Evolutionary conservation across 2,888 invertebrate species (phyloP).

Genomic region (Leptinotarsa haldemani): DNA sequence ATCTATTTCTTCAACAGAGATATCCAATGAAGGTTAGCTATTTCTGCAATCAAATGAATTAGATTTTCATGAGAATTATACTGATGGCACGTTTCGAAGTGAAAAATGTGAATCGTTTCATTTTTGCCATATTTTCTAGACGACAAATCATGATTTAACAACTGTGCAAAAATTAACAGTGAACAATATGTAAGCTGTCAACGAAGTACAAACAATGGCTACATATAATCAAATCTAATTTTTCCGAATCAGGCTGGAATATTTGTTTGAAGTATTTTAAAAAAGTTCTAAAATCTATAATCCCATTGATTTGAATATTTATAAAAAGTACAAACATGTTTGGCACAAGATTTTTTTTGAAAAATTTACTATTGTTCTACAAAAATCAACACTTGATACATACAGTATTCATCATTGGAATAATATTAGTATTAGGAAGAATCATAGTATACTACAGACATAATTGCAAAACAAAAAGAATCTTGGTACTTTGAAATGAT

Average conservation of each 20-base stretch:
- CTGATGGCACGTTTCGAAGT: background rate
- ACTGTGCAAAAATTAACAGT: constrained; percentile 14
- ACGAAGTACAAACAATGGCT: background rate
- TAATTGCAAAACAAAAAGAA: too few species aligned
- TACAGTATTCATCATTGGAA: too few species aligned
- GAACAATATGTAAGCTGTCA: background rate
- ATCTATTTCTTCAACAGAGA: too few species aligned
- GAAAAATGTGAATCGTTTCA: background rate
- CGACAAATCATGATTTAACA: background rate
- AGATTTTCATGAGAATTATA: background rate
- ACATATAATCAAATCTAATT: background rate
- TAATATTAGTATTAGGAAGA: too few species aligned
- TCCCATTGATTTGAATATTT: background rate
- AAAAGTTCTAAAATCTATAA: background rate
- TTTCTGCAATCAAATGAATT: too few species aligned
- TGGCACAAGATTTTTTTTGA: too few species aligned
- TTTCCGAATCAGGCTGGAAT: background rate
- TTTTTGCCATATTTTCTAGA: background rate
- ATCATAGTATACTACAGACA: too few species aligned
- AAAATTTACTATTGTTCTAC: too few species aligned
- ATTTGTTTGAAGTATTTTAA: background rate
- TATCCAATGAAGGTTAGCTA: too few species aligned
- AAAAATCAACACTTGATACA: too few species aligned
- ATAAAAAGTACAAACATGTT: background rate
- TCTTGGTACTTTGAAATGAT: too few species aligned